A percentile compares a stretch with the other conserved stretches of the same genome.
These are phyloP conservation scores for Myotis brandtii DNA, from an alignment of 2,113 vertebrate genomes.

Conservation along the genomic window DNA sequence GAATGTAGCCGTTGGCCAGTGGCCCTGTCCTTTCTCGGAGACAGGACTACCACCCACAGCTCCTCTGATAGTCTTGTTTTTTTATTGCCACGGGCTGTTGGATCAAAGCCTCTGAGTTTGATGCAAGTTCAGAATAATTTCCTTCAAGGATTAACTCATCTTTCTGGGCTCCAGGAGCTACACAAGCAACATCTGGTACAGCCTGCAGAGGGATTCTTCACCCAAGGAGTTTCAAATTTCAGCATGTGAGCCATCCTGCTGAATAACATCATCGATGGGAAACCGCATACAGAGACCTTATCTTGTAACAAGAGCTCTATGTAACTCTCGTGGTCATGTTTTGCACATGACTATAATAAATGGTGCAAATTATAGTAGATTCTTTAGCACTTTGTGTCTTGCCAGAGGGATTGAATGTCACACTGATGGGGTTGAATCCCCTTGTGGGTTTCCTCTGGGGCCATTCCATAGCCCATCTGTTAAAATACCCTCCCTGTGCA, in stretches of 20 bases:
- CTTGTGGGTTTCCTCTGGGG: not conserved
- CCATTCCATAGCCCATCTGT: not conserved
- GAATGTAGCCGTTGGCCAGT: conserved; percentile 60
- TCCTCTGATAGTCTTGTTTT: conserved; percentile 92
- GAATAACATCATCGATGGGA: conserved; percentile 11
- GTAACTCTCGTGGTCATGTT: not conserved
- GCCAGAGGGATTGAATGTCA: conserved; percentile 61
- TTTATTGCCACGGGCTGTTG: conserved; percentile 91
- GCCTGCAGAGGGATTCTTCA: conserved; percentile 61
- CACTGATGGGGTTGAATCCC: not conserved
- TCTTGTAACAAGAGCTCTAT: conserved; percentile 28
- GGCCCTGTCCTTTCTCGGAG: conserved; percentile 83
- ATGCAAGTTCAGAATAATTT: conserved; percentile 92
- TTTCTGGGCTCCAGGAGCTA: conserved; percentile 88
- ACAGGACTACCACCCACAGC: conserved; percentile 88
- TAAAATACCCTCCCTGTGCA: not conserved
- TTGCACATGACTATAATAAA: conserved; percentile 45
- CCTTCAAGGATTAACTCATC: conserved; percentile 93
- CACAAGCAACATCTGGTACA: conserved; percentile 87
- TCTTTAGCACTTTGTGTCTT: conserved; percentile 35
- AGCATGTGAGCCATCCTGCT: conserved; percentile 60
- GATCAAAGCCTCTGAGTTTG: conserved; percentile 92
- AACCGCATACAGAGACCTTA: conserved; percentile 20
- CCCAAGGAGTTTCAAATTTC: conserved; percentile 68
- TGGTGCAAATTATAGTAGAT: conserved; percentile 14